Evolutionary conservation across 2,888 invertebrate genomes (phyloP), one percentile per base, ranked within the genome.

Genomic region (Tenodera sinensis): DNA sequence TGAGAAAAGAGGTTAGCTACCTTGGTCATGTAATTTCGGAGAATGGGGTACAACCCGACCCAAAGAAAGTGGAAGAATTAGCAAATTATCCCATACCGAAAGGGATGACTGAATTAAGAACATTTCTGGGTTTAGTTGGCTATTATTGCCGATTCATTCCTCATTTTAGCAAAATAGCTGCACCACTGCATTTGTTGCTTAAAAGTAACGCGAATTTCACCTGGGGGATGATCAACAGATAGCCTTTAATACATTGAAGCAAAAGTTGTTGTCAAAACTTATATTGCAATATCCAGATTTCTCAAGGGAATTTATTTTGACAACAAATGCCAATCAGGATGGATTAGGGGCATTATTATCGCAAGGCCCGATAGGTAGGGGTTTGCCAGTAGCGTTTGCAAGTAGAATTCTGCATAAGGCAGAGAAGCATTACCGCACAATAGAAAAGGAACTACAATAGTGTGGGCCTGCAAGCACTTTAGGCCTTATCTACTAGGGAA

Each of bases 121-220:
- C 90, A 27, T 93, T 93, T 83, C 30, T 93, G 30, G 93, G 93
- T 15, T 83, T 93, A 47, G 83, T 91, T 0, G 92, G 92, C 0
- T 93, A 93, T 89, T 93, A 93, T 83, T 47, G 93, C 27, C n/a
- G n/a, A n/a, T n/a, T n/a, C n/a, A n/a, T n/a, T n/a, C n/a, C n/a
- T n/a, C n/a, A n/a, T n/a, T n/a, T n/a, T n/a, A n/a, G n/a, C n/a
- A n/a, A n/a, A n/a, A n/a, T n/a, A n/a, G n/a, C n/a, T n/a, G n/a
- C n/a, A n/a, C n/a, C n/a, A n/a, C n/a, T n/a, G n/a, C n/a, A n/a
- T n/a, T n/a, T n/a, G n/a, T n/a, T n/a, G n/a, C 85, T 90, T 82
- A 90, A 86, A 28, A 47, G 34, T 12, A 34, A 42, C 1, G 12
- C 42, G 8, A 30, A 7, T n/a, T 88, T 81, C 27, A 1, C 7